Base-by-base conservation (phyloP, 2,113 vertebrate genomes). In the Loxodonta africana region DNA sequence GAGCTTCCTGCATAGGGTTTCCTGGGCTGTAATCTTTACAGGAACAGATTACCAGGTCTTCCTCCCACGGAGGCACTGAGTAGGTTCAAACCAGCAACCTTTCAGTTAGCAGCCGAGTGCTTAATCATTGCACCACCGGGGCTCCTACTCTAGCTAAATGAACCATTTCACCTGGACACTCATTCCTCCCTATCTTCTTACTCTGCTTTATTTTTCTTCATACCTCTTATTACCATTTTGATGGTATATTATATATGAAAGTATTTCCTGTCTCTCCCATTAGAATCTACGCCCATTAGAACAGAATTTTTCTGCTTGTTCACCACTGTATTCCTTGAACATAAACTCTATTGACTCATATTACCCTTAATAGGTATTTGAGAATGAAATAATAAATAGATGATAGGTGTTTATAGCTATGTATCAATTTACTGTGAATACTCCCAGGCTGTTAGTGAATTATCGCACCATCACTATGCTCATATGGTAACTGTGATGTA, bases 391-490 rank as follows among this genome's bases (percentile, higher is more conserved):
- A 83, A 80, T 60, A 53, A 93, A 60, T 57, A 82, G 8, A 80
- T 86, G 87, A 14, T 82, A 62, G 78, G 33, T 92, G 65, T 97
- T 90, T 88, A 90, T 84, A 90, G 44, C 62, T 74, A 76, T 30
- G 8, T 57, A 57, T 26, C 21, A 88, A 95, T 93, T 84, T 92
- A 83, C 60, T 44, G 0, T 30, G 77, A 91, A 85, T 6, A 83
- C 67, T 86, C 73, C 92, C 33, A 92, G 83, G 57, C 51, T 71
- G 84, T 94, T 85, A 92, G 20, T 86, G 57, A 95, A 80, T 95
- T 83, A 85, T 95, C 76, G n/a, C n/a, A 80, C 41, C 17, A 51
- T 48, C 41, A 92, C 60, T 80, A 33, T 88, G 46, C 65, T 97
- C 81, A 80, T 5, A 82, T 69, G 87, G 77, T 76, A 92, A 83